phyloP scores from a whole-genome alignment of 2,113 vertebrate species.

The Burhinus bistriatus region DNA sequence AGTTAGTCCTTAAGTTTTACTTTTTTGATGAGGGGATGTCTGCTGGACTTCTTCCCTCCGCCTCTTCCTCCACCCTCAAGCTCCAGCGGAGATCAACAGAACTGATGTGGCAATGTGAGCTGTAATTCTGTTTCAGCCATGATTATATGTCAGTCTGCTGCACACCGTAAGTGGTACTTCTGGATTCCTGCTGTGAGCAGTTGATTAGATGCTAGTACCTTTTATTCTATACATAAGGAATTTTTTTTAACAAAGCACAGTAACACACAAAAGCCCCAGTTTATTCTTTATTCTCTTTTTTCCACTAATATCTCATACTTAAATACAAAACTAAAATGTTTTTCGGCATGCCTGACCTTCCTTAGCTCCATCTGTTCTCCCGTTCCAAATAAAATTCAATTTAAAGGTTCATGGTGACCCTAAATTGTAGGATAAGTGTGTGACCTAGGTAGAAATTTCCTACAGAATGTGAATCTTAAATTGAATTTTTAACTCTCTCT shows the following conservation, averaged over 20 bases:
- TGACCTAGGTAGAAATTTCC: neutral
- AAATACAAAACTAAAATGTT: neutral
- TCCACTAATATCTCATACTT: neutral
- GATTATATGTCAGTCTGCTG: constrained; percentile 6
- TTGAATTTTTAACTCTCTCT: constrained; percentile 10
- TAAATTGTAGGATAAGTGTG: neutral
- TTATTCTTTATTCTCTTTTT: constrained; percentile 2
- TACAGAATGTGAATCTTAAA: neutral
- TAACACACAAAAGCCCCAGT: neutral
- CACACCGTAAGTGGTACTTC: neutral
- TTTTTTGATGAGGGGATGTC: neutral
- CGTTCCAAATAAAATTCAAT: neutral
- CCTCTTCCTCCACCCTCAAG: neutral
- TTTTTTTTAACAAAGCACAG: neutral
- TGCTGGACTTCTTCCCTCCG: neutral
- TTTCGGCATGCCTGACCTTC: neutral
- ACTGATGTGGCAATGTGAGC: neutral
- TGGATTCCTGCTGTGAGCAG: constrained; percentile 17
- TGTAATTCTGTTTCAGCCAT: constrained; percentile 13
- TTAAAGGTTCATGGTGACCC: neutral
- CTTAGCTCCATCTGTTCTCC: neutral
- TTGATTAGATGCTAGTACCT: constrained; percentile 36
- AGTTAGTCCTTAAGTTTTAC: neutral
- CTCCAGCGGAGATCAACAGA: constrained; percentile 12
- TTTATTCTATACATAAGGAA: neutral